Evolutionary conservation across 2,113 vertebrate species (phyloP), one percentile per base, ranked within the genome.

Genomic region (Columba livia): DNA sequence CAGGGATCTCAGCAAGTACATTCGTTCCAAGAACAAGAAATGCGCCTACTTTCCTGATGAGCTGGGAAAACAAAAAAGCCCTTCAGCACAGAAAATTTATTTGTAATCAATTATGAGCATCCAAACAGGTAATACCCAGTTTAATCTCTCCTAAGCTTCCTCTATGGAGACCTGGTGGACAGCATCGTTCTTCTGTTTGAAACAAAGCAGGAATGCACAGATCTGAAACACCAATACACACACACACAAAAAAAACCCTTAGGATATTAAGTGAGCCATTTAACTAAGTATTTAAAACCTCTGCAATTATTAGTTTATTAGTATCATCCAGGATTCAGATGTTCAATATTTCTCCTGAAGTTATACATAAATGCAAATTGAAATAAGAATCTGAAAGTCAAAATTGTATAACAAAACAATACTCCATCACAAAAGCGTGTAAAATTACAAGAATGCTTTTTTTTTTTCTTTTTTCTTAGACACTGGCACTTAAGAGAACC

Each of bases 281-380:
- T 98, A 98, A 98, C 98, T 98, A 98, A 96, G 88, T 97, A 97
- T 97, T 98, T 98, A 98, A 98, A 98, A 98, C 98, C 98, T 98
- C 98, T 98, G 98, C 97, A 98, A 98, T 98, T 98, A 98, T 98
- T 98, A 98, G 97, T 98, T 98, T 98, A 98, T 98, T 98, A 98
- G 98, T 98, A 98, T 98, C 96, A 98, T 98, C 96, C 97, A 98
- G 98, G 98, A 98, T 98, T 98, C 97, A 98, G 98, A 96, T 98
- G 97, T 98, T 98, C 98, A 98, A 85, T 98, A 98, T 97, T 97
- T 97, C 90, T 98, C 97, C 98, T 98, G 97, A 98, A 98, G 97
- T 98, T 97, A 97, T 97, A 98, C 98, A 98, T 97, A 97, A 98
- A 98, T 96, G 98, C 98, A 98, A 98, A 98, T 97, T 97, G 98